Evolutionary conservation across 2,888 invertebrate genomes (phyloP).

Genomic region (Pristionchus fissidentatus): DNA sequence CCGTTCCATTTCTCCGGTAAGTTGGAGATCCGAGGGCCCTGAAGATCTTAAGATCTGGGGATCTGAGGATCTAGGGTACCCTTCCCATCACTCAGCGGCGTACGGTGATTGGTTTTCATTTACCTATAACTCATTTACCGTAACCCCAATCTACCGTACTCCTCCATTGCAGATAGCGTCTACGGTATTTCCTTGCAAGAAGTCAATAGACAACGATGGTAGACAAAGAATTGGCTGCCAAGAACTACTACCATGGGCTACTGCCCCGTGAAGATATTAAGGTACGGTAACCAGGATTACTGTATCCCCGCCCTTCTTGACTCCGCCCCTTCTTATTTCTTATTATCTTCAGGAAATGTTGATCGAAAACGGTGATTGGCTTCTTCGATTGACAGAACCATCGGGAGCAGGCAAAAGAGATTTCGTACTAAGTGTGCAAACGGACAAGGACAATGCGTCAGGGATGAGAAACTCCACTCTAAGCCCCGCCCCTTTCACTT

Average conservation of each 20-base stretch:
- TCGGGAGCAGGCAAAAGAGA: background rate
- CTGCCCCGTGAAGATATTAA: conserved; percentile 47
- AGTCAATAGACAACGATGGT: conserved; percentile 27
- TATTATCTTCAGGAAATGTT: too few species aligned
- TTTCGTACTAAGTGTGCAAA: background rate
- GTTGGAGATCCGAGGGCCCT: background rate
- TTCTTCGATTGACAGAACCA: background rate
- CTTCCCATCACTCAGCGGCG: background rate
- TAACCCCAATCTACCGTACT: background rate
- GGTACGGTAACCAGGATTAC: background rate
- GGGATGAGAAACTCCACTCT: background rate
- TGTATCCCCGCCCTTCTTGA: background rate
- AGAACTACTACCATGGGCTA: conserved; percentile 47
- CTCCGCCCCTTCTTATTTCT: too few species aligned
- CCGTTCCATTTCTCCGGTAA: background rate
- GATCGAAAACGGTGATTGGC: too few species aligned
- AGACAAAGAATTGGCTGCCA: conserved; percentile 29
- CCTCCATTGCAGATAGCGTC: background rate
- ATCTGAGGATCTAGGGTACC: background rate
- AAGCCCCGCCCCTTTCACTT: background rate
- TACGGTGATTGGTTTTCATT: too few species aligned
- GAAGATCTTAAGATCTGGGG: background rate
- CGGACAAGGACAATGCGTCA: background rate
- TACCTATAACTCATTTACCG: background rate
- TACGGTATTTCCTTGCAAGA: conserved; percentile 3